Conservation (phyloP, 2,888 invertebrate species). For the Hemicrepidius hirtus region DNA sequence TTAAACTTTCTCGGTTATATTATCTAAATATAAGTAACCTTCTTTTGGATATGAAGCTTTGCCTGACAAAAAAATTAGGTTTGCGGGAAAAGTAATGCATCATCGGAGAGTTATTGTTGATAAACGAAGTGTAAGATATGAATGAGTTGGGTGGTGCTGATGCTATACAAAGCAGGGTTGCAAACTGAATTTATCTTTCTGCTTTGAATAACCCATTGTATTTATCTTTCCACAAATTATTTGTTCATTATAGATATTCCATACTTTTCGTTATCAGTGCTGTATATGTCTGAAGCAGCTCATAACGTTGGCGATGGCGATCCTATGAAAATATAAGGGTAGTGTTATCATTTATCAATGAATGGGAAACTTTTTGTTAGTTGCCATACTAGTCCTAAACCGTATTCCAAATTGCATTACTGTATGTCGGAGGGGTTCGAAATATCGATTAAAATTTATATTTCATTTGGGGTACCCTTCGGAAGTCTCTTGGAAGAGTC, state of each 20-base stretch:
- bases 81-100: conserved; percentile 2
- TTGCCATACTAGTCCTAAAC: too few species aligned
- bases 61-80: neutral
- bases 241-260: conserved; percentile 41
- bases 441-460: too few species aligned
- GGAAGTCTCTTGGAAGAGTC: too few species aligned
- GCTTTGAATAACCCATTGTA: conserved; percentile 49
- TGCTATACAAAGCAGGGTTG: conserved; percentile 24
- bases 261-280: conserved; percentile 11
- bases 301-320: neutral
- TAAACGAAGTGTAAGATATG: conserved; percentile 50
- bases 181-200: conserved; percentile 47
- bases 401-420: too few species aligned
- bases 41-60: neutral
- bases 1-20: too few species aligned
- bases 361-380: too few species aligned
- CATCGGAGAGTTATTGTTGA: conserved; percentile 41
- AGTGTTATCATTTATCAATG: too few species aligned
- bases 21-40: too few species aligned
- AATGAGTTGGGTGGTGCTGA: conserved; percentile 35
- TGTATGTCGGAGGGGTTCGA: too few species aligned
- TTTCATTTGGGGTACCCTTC: too few species aligned
- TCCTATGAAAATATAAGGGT: too few species aligned
- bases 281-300: conserved; percentile 32
- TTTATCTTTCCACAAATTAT: conserved; percentile 48